Percentiles rank a stretch among this genome's conserved stretches.
phyloP scores from a whole-genome alignment of 2,888 invertebrate genomes.

The Platerodrilus igneus region DNA sequence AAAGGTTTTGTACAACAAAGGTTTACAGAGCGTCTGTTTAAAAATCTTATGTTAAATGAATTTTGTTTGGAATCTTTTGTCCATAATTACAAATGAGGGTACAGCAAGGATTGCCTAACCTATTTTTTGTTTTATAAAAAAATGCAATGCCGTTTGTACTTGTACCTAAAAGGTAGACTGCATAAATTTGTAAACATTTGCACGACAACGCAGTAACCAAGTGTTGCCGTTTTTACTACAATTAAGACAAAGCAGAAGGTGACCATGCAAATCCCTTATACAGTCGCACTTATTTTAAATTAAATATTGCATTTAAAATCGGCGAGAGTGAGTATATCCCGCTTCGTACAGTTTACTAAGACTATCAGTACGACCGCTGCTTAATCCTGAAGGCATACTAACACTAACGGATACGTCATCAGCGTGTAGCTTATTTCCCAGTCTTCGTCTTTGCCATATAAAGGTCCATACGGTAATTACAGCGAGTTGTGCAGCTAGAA shows the following conservation, averaged over 20 bases:
- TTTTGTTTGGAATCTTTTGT: no score
- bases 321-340: slow-evolving; percentile 71
- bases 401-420: slow-evolving; percentile 58
- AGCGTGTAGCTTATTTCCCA: slow-evolving; percentile 52
- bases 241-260: no score
- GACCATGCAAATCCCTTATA: not conserved
- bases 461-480: slow-evolving; percentile 86
- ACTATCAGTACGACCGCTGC: slow-evolving; percentile 60
- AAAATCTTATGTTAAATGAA: no score
- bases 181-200: not conserved
- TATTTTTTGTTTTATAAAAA: no score
- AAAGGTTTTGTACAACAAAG: no score
- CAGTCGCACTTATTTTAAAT: slow-evolving; percentile 24
- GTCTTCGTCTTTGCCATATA: slow-evolving; percentile 75
- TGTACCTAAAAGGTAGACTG: not conserved
- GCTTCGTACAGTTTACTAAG: slow-evolving; percentile 86
- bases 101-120: no score
- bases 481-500: slow-evolving; percentile 81
- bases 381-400: slow-evolving; percentile 59
- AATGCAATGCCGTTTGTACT: no score
- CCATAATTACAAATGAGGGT: no score
- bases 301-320: slow-evolving; percentile 43
- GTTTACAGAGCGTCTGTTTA: no score
- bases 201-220: slow-evolving; percentile 1
- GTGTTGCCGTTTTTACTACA: slow-evolving; percentile 1